Evolutionary conservation across 92 coral and sea anemone genomes (phyloP).

Genomic region (Porites rus): DNA sequence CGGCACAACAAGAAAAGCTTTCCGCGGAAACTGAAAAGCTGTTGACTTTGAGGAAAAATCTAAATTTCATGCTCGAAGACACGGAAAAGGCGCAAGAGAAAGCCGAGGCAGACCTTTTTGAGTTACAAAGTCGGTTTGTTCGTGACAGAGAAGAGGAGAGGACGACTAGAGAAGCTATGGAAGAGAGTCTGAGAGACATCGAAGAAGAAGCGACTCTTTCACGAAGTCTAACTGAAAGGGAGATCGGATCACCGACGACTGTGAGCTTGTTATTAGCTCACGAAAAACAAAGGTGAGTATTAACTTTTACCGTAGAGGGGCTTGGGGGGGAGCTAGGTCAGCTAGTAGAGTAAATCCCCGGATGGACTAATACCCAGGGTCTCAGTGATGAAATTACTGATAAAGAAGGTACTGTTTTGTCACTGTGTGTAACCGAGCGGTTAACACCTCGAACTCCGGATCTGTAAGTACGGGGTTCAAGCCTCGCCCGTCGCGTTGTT

Average conservation of each 20-base stretch:
- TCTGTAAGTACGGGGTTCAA: no score
- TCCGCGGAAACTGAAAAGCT: slow-evolving; percentile 63
- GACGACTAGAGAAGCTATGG: slow-evolving; percentile 82
- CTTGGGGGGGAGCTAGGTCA: not conserved
- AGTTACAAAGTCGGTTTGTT: slow-evolving; percentile 78
- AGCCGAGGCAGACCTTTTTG: slow-evolving; percentile 83
- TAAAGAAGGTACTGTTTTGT: not conserved
- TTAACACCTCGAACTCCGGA: no score
- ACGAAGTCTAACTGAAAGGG: slow-evolving; percentile 77
- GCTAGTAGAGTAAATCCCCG: no score
- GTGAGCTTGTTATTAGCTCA: slow-evolving; percentile 66
- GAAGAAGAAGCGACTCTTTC: slow-evolving; percentile 91
- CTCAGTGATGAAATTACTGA: no score
- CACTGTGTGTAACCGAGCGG: not conserved
- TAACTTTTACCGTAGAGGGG: not conserved
- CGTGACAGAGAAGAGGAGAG: slow-evolving; percentile 82
- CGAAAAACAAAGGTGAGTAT: slow-evolving; percentile 74
- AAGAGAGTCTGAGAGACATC: slow-evolving; percentile 86
- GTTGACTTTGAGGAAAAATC: slow-evolving; percentile 57
- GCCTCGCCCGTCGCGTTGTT: no score
- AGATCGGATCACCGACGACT: slow-evolving; percentile 60
- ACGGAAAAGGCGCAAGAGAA: slow-evolving; percentile 83
- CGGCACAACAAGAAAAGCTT: slow-evolving; percentile 76
- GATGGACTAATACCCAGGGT: no score
- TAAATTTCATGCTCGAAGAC: slow-evolving; percentile 77